A percentile compares a stretch with the other conserved stretches of the same genome.
Conservation (phyloP, 2,888 invertebrate genomes). For the Argynnis bischoffii region DNA sequence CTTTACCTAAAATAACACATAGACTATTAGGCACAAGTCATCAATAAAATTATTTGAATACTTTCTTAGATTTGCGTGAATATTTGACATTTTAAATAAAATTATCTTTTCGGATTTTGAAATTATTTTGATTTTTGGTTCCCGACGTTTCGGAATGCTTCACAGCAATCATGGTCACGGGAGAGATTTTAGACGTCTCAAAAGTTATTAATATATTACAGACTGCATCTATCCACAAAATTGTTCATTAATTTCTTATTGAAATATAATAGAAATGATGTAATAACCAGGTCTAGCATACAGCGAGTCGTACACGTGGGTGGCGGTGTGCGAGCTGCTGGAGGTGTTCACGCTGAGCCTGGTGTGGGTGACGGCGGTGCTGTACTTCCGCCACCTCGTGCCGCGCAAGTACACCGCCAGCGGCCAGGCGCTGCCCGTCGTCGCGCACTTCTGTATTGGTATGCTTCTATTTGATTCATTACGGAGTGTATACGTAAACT, state of each 20-base stretch:
- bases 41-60: neutral
- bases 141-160: too few relatives aligned
- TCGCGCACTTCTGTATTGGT: conserved; percentile 88
- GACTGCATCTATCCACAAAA: too few relatives aligned
- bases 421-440: conserved; percentile 89
- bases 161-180: too few relatives aligned
- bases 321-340: conserved; percentile 86
- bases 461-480: conserved; percentile 35
- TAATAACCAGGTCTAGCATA: conserved; percentile 22
- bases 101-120: too few relatives aligned
- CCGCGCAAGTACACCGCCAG: conserved; percentile 89
- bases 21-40: too few relatives aligned
- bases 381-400: conserved; percentile 91
- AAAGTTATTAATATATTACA: too few relatives aligned
- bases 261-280: neutral
- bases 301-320: conserved; percentile 83
- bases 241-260: too few relatives aligned
- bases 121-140: too few relatives aligned
- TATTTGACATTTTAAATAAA: too few relatives aligned
- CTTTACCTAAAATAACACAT: too few relatives aligned
- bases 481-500: too few relatives aligned
- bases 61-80: neutral
- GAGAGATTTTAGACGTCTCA: too few relatives aligned
- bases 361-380: conserved; percentile 90
- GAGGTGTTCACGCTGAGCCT: conserved; percentile 90